These are phyloP conservation scores for Holacanthus passer DNA, from an alignment of 2,113 vertebrate species.

Conservation along the genomic window DNA sequence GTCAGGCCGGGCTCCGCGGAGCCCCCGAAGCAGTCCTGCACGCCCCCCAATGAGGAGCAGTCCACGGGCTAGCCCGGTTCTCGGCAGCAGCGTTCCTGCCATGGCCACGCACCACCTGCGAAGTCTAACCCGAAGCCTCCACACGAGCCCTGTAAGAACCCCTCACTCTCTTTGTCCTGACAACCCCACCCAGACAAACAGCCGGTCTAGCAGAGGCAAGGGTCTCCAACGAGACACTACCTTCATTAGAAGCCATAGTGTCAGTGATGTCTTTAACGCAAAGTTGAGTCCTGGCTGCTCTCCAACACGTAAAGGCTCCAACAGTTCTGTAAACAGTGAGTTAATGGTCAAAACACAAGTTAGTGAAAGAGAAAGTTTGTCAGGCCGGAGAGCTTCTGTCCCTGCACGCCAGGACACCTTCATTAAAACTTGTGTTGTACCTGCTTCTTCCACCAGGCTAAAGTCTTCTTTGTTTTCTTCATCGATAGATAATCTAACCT, in stretches of 20 bases:
- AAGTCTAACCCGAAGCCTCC: conserved; percentile 79
- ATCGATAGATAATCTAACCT: conserved; percentile 62
- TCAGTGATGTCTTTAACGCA: conserved; percentile 64
- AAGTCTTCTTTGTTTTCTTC: conserved; percentile 58
- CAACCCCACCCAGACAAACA: conserved; percentile 22
- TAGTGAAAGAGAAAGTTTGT: conserved; percentile 25
- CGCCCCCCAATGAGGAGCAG: conserved; percentile 73
- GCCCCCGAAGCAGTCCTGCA: conserved; percentile 82
- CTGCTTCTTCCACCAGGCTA: conserved; percentile 51
- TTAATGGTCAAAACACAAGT: conserved; percentile 34
- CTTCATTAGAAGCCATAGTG: conserved; percentile 77
- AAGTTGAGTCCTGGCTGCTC: background rate
- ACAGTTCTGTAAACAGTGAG: conserved; percentile 55
- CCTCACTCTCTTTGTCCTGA: conserved; percentile 62
- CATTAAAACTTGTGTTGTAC: conserved; percentile 65
- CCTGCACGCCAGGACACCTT: conserved; percentile 78
- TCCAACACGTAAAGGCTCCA: conserved; percentile 39
- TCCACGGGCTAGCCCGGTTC: conserved; percentile 77
- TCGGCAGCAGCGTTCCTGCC: conserved; percentile 66
- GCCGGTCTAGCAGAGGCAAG: conserved; percentile 38
- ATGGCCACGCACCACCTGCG: conserved; percentile 76
- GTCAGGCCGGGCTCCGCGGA: conserved; percentile 79
- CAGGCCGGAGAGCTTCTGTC: conserved; percentile 53
- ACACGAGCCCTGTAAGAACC: conserved; percentile 85
- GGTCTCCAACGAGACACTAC: conserved; percentile 75